Evolutionary conservation across 2,888 invertebrate genomes (phyloP).

Genomic region (Bellardia pandia): DNA sequence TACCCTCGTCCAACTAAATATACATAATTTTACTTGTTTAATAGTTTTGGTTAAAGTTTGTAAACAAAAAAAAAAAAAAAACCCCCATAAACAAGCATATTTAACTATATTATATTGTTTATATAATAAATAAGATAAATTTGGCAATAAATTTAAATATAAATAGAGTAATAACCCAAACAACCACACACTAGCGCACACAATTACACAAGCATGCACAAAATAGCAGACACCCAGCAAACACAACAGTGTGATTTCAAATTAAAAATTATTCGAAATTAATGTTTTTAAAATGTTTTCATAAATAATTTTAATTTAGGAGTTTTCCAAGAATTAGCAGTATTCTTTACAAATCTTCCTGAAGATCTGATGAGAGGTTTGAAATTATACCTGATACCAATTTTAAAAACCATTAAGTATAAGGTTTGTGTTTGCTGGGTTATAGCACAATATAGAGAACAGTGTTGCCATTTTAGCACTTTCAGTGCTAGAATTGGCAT

Average conservation of each 20-base stretch:
- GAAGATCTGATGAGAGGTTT: too few species aligned
- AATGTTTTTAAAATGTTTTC: too few species aligned
- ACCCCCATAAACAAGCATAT: slow-evolving; percentile 30
- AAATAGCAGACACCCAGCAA: background rate
- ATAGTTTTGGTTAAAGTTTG: background rate
- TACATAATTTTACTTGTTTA: background rate
- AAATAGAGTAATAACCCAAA: slow-evolving; percentile 51
- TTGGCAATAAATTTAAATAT: slow-evolving; percentile 60
- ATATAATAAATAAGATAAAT: slow-evolving; percentile 56
- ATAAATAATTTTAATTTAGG: too few species aligned
- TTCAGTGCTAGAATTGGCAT: too few species aligned
- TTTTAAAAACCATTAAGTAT: too few species aligned
- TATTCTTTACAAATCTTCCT: too few species aligned
- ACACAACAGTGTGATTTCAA: too few species aligned
- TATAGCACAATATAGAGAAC: background rate
- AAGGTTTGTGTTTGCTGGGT: too few species aligned
- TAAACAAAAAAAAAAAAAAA: background rate
- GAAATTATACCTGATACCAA: too few species aligned
- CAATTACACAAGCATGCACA: background rate
- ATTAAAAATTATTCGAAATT: too few species aligned
- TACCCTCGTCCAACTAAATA: background rate
- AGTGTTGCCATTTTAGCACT: too few species aligned
- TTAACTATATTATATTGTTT: slow-evolving; percentile 46
- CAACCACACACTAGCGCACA: slow-evolving; percentile 34
- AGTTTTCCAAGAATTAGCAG: too few species aligned